Evolutionary conservation across 2,888 invertebrate species (phyloP).

Genomic region (Ditylenchus weischeri): DNA sequence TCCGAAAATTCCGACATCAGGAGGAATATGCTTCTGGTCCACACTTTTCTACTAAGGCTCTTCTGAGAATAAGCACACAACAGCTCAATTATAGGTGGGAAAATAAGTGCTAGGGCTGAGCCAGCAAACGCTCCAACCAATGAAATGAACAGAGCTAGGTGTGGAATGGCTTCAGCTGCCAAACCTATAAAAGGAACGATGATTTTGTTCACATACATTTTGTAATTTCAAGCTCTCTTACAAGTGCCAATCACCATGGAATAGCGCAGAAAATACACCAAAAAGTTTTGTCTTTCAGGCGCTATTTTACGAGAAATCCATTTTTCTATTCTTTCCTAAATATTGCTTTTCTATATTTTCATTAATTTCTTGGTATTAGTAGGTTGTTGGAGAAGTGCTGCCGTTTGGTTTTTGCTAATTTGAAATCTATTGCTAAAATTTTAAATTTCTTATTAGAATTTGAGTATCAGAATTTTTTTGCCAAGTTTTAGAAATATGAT

Average conservation of each 20-base stretch:
- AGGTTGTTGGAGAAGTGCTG: no score
- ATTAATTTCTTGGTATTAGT: no score
- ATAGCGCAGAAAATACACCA: slow-evolving; percentile 62
- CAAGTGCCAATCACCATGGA: slow-evolving; percentile 59
- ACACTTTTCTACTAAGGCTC: slow-evolving; percentile 35
- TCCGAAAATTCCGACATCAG: slow-evolving; percentile 48
- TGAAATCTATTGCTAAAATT: no score
- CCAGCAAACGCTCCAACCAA: slow-evolving; percentile 84
- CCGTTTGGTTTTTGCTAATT: no score
- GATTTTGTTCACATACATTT: background rate
- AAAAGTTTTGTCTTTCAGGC: slow-evolving; percentile 40
- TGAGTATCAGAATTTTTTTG: no score
- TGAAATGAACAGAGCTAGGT: slow-evolving; percentile 80
- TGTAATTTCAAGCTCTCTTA: background rate
- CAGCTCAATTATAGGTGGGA: slow-evolving; percentile 81
- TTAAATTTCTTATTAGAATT: no score
- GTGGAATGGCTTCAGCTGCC: slow-evolving; percentile 78
- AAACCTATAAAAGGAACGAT: slow-evolving; percentile 61
- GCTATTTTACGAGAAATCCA: slow-evolving; percentile 12
- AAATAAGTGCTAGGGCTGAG: slow-evolving; percentile 79
- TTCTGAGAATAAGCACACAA: slow-evolving; percentile 60
- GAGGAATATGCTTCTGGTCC: slow-evolving; percentile 45
- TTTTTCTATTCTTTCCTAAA: slow-evolving; percentile 8
- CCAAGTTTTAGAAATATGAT: no score
- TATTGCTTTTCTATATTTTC: no score